phyloP scores from a whole-genome alignment of 2,797 vertebrate genomes.

The Chlorospingus semifuscus region DNA sequence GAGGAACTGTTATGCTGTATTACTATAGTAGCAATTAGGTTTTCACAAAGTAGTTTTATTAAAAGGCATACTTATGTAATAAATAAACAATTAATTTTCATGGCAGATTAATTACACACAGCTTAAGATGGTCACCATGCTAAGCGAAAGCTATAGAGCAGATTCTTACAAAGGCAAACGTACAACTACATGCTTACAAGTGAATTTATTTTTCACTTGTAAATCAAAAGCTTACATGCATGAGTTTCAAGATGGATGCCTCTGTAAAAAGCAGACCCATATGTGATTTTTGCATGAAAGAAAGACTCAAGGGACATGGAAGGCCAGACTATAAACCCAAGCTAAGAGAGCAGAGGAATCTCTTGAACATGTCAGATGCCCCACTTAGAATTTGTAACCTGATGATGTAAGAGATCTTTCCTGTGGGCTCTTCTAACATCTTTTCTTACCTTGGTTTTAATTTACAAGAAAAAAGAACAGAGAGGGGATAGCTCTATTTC shows the following conservation, averaged over 20 bases:
- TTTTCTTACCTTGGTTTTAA: not conserved
- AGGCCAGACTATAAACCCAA: not conserved
- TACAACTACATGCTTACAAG: not conserved
- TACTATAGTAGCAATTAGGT: slow-evolving; percentile 83
- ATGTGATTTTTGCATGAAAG: not conserved
- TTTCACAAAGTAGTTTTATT: slow-evolving; percentile 79
- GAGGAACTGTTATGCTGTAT: slow-evolving; percentile 88
- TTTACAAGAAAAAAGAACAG: not conserved
- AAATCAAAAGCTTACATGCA: not conserved
- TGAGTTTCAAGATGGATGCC: not conserved
- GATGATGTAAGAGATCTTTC: not conserved
- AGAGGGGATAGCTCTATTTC: not conserved
- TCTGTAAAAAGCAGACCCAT: not conserved
- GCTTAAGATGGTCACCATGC: slow-evolving; percentile 56
- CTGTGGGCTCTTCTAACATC: not conserved
- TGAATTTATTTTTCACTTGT: not conserved
- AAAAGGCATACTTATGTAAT: slow-evolving; percentile 75
- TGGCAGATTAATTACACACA: slow-evolving; percentile 70
- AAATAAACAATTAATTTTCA: slow-evolving; percentile 78
- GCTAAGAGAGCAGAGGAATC: not conserved
- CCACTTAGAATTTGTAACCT: not conserved
- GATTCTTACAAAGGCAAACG: not conserved
- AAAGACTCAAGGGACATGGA: not conserved
- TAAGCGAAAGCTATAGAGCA: slow-evolving; percentile 52
- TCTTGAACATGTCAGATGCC: not conserved